Percentiles rank a stretch among this genome's conserved stretches.
phyloP scores from a whole-genome alignment of 2,797 vertebrate species.

The Crocidura indochinensis region DNA sequence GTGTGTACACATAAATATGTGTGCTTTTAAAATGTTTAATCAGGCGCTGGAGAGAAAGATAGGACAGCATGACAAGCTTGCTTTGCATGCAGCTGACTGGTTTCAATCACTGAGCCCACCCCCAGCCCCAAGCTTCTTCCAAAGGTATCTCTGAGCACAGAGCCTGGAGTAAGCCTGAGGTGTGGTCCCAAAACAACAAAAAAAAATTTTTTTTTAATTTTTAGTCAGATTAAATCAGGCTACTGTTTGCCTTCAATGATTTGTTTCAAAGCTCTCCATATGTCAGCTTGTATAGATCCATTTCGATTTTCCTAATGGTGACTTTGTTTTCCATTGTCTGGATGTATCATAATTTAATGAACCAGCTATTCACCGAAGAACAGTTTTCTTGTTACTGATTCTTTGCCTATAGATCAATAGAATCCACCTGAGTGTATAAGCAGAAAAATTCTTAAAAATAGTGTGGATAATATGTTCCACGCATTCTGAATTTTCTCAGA shows the following conservation, averaged over 20 bases:
- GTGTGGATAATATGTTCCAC: background rate
- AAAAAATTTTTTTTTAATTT: too few species aligned
- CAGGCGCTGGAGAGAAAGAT: background rate
- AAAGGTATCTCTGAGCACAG: too few species aligned
- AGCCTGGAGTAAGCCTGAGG: too few species aligned
- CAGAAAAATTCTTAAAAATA: conserved; percentile 31
- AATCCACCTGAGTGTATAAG: background rate
- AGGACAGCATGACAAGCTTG: too few species aligned
- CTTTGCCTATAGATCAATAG: conserved; percentile 26
- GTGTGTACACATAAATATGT: background rate
- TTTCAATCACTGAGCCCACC: too few species aligned
- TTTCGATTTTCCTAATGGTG: background rate
- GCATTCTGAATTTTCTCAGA: background rate
- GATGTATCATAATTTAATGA: background rate
- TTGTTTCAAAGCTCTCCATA: accelerated
- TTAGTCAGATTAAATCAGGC: background rate
- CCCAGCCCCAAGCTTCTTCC: too few species aligned
- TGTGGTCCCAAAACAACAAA: background rate
- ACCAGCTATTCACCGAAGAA: background rate
- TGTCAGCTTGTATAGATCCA: too few species aligned
- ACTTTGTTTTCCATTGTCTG: too few species aligned
- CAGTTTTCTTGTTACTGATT: background rate
- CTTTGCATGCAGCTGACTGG: too few species aligned
- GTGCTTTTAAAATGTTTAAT: background rate
- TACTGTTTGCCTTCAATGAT: background rate